Conservation (phyloP, 2,888 invertebrate species). For the Drosophila cracens region DNA sequence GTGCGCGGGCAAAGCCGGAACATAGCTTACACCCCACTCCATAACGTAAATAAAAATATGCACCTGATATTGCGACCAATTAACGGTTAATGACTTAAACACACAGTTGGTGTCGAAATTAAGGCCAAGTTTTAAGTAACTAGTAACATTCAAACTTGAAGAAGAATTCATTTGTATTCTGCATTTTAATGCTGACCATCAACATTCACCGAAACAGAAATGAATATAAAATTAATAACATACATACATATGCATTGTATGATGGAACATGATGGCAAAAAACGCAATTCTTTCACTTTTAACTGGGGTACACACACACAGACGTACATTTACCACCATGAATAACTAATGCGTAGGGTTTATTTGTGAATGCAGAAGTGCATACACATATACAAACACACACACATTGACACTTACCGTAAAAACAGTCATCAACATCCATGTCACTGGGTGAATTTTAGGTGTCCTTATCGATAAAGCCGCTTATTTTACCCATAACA, state of each 20-base stretch:
- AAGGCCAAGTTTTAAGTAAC: conserved; percentile 1
- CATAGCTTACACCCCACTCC: background rate
- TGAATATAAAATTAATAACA: background rate
- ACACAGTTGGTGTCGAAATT: background rate
- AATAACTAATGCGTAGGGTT: background rate
- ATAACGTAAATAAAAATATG: background rate
- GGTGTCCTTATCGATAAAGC: conserved; percentile 9
- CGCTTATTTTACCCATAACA: conserved; percentile 24
- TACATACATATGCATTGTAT: background rate
- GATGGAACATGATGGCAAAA: background rate
- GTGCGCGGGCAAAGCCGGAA: background rate
- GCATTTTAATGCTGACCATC: conserved; percentile 4
- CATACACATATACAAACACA: conserved; percentile 15
- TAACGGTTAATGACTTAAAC: background rate
- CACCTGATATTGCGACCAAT: background rate
- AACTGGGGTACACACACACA: background rate
- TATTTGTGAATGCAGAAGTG: conserved; percentile 11
- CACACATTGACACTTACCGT: conserved; percentile 47
- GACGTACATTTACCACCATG: background rate
- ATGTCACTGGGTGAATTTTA: conserved; percentile 35
- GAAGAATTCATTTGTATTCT: conserved; percentile 1
- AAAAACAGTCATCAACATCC: conserved; percentile 63
- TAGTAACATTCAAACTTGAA: background rate
- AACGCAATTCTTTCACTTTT: conserved; percentile 13
- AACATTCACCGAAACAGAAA: conserved; percentile 1